Evolutionary conservation across 2,888 invertebrate species (phyloP), one percentile per base, ranked within the genome.

Genomic region (Altica lythri): DNA sequence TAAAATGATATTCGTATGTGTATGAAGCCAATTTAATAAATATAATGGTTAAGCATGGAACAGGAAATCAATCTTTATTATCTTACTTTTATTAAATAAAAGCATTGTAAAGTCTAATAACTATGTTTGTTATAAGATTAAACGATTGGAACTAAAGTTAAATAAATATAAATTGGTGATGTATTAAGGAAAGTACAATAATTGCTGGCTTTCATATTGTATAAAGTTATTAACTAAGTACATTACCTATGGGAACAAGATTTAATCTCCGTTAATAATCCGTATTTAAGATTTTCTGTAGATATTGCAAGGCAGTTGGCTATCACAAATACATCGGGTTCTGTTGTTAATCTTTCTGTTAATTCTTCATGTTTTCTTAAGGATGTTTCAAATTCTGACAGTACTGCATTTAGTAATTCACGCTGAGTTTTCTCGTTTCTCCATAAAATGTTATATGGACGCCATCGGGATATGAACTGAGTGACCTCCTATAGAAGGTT

Each of bases 381-480:
- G 0, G 86, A 83, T 1, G 83, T 74, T 72, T 92, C 92, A 66
- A 91, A 92, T 69, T 92, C 90, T 17, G 83, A 79, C 27, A 92
- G 76, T 40, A 84, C 85, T 70, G 88, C 87, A 51, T 84, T 85
- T 61, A 90, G 79, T 6, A 92, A 78, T 68, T 92, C 90, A 0
- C 90, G 79, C 16, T 88, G 82, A n/a, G 86, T 86, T 60, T 89
- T 87, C 71, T 92, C 91, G 67, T 90, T 89, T 66, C 89, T 88
- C 92, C 93, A 93, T 2, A 92, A 77, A 67, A 90, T 90, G 71
- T 89, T 89, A 74, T 95, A 95, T 0, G 91, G 90, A 14, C 88
- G 84, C 92, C 95, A 95, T 64, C 87, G 83, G 66, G 89, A 87
- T 35, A 95, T 83, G 62, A 94, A 88, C 9, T 83, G 84, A 32